These are phyloP conservation scores for Trissolcus brochymenae DNA, from an alignment of 2,888 invertebrate species.

Conservation along the genomic window DNA sequence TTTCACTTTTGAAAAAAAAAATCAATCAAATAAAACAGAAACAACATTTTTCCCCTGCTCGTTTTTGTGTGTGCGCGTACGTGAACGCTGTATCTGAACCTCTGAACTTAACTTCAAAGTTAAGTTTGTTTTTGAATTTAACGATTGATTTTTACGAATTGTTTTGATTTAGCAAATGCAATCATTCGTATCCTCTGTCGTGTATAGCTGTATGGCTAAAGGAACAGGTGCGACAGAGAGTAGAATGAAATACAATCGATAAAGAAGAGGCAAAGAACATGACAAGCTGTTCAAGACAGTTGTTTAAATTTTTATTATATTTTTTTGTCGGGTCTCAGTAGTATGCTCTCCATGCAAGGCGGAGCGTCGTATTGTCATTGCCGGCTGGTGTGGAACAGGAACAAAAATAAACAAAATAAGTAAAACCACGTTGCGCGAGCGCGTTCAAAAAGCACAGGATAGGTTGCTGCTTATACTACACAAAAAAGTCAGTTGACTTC, in stretches of 20 bases:
- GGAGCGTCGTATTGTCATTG: conserved; percentile 22
- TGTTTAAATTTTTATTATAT: not conserved
- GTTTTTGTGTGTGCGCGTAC: not conserved
- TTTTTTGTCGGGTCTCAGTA: conserved; percentile 14
- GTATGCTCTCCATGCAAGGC: conserved; percentile 42
- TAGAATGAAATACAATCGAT: conserved; percentile 33
- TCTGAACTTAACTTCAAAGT: no score
- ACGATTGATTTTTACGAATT: conserved; percentile 3
- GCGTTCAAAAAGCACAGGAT: conserved; percentile 31
- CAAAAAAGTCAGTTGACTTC: conserved; percentile 21
- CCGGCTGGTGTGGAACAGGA: conserved; percentile 10
- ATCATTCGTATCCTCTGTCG: conserved; percentile 38
- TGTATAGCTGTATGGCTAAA: conserved; percentile 20
- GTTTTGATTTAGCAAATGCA: conserved; percentile 18
- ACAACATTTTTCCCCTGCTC: not conserved
- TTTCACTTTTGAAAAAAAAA: no score
- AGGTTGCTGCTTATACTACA: conserved; percentile 36
- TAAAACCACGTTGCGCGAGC: conserved; percentile 12
- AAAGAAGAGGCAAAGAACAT: conserved; percentile 30
- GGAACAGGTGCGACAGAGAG: conserved; percentile 34
- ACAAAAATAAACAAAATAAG: conserved; percentile 6
- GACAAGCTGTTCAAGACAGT: conserved; percentile 40
- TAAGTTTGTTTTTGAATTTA: not conserved
- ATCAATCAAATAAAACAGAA: no score
- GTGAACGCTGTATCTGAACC: not conserved